phyloP scores from a whole-genome alignment of 1,140 invertebrate species.

The Trigoniulus corallinus region DNA sequence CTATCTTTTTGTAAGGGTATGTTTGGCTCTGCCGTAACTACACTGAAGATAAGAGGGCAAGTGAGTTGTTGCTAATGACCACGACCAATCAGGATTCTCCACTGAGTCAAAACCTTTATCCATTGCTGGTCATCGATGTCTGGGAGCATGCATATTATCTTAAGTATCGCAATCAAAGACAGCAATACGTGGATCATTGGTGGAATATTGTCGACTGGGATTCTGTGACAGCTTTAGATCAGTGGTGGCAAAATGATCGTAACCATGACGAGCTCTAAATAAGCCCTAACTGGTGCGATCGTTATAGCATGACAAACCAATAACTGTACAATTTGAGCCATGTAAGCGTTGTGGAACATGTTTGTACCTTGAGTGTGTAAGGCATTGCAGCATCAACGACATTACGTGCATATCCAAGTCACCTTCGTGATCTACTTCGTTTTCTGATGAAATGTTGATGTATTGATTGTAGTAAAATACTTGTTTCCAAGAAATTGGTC shows the following conservation, averaged over 20 bases:
- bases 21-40: conserved; percentile 20
- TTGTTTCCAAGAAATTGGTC: too few relatives aligned
- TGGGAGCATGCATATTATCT: conserved; percentile 27
- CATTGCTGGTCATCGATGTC: conserved; percentile 21
- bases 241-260: conserved; percentile 3
- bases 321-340: too few relatives aligned
- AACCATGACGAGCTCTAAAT: conserved; percentile 8
- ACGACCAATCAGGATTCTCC: conserved; percentile 23
- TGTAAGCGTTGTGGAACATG: too few relatives aligned
- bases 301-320: too few relatives aligned
- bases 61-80: conserved; percentile 15
- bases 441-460: too few relatives aligned
- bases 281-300: too few relatives aligned
- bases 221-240: conserved; percentile 13
- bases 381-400: too few relatives aligned
- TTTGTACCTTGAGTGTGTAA: too few relatives aligned
- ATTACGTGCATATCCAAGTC: too few relatives aligned
- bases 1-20: conserved; percentile 16
- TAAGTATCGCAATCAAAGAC: conserved; percentile 21
- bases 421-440: too few relatives aligned
- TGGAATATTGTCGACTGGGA: conserved; percentile 24
- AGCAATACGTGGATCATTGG: conserved; percentile 21
- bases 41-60: conserved; percentile 1
- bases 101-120: conserved; percentile 16
- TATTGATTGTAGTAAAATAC: too few relatives aligned